Evolutionary conservation across 2,888 invertebrate species (phyloP).

Genomic region (Liopterus haemorrhoidalis): DNA sequence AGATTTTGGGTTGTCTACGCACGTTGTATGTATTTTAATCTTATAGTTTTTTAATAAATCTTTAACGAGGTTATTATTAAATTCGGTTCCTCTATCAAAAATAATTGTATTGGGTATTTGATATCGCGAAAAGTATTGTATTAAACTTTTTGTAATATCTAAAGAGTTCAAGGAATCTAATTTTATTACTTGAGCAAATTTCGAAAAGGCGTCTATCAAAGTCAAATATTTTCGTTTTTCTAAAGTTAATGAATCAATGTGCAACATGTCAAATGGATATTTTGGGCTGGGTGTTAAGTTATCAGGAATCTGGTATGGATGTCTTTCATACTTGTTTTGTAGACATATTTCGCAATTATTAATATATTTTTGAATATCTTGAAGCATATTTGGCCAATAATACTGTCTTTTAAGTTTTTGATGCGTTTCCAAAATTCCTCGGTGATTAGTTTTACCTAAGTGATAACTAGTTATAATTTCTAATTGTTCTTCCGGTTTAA

Average conservation of each 20-base stretch:
- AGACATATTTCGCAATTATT: slow-evolving; percentile 3
- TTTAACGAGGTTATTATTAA: background rate
- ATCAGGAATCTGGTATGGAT: slow-evolving; percentile 4
- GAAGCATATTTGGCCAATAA: slow-evolving; percentile 6
- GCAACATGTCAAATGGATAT: background rate
- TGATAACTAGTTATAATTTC: slow-evolving; percentile 13
- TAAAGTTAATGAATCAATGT: background rate
- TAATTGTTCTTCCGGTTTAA: slow-evolving; percentile 10
- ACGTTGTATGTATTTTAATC: slow-evolving; percentile 5
- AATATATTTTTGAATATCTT: background rate
- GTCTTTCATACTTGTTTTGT: background rate
- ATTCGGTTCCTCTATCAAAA: background rate
- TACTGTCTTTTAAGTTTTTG: slow-evolving; percentile 7
- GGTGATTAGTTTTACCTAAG: background rate
- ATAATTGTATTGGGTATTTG: background rate
- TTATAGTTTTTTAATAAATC: background rate
- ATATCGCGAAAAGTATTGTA: background rate
- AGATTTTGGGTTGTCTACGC: background rate
- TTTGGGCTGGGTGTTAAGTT: background rate
- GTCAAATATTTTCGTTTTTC: slow-evolving; percentile 3
- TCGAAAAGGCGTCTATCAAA: background rate
- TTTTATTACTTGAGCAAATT: background rate
- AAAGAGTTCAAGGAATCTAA: background rate
- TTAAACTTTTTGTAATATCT: background rate
- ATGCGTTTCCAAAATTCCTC: slow-evolving; percentile 5